Conservation (phyloP, 2,888 invertebrate species). For the Acanthacorydalis orientalis region DNA sequence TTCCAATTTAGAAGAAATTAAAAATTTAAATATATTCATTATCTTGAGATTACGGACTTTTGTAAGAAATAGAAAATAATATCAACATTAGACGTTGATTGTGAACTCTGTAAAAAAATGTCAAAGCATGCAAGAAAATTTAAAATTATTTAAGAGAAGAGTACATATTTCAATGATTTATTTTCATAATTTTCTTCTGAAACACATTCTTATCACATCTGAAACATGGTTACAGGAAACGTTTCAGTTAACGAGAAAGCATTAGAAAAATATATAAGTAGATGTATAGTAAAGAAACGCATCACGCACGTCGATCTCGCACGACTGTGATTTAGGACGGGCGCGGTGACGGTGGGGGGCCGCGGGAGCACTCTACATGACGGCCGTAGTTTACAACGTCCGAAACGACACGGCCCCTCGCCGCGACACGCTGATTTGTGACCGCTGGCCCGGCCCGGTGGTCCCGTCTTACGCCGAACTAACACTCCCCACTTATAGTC, state of each 20-base stretch:
- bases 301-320: not conserved
- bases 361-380: conserved; percentile 5
- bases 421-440: conserved; percentile 5
- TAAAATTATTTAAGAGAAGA: too few relatives aligned
- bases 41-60: too few relatives aligned
- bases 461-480: not conserved
- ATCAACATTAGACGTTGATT: too few relatives aligned
- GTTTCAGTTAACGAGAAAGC: not conserved
- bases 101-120: too few relatives aligned
- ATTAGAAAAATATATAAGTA: not conserved
- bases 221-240: not conserved
- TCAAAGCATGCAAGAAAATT: too few relatives aligned
- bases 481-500: too few relatives aligned
- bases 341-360: conserved; percentile 1
- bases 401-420: conserved; percentile 6
- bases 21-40: too few relatives aligned
- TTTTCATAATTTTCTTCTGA: too few relatives aligned
- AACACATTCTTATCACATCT: not conserved
- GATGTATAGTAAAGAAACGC: not conserved
- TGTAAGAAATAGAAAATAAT: too few relatives aligned
- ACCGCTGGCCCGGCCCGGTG: conserved; percentile 4
- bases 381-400: conserved; percentile 3
- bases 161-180: too few relatives aligned
- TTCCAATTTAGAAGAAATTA: too few relatives aligned
- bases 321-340: conserved; percentile 4